phyloP scores from a whole-genome alignment of 2,888 invertebrate species.

The Macaria liturata region DNA sequence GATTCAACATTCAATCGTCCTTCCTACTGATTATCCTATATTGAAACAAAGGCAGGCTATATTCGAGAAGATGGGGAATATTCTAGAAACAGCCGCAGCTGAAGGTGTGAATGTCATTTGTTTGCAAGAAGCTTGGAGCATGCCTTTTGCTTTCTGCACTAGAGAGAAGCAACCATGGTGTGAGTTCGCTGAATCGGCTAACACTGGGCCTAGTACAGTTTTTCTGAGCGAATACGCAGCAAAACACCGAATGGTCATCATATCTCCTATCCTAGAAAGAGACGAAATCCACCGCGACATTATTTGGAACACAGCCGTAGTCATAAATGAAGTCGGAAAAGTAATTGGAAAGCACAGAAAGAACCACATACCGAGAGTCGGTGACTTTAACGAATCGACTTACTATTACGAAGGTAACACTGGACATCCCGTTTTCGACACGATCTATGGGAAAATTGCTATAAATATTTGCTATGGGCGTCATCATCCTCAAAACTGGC shows the following conservation, averaged over 20 bases:
- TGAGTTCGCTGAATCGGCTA: constrained; percentile 96
- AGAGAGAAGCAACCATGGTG: constrained; percentile 98
- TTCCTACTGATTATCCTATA: constrained; percentile 89
- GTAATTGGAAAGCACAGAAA: constrained; percentile 97
- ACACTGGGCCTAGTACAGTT: constrained; percentile 91
- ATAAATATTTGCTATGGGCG: constrained; percentile 99
- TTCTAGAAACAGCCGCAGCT: constrained; percentile 89
- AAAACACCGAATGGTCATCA: constrained; percentile 94
- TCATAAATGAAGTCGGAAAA: constrained; percentile 93
- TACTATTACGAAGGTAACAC: constrained; percentile 98
- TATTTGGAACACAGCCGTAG: constrained; percentile 97
- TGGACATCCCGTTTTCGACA: constrained; percentile 97
- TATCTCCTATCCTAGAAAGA: constrained; percentile 97
- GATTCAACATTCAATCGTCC: constrained; percentile 93
- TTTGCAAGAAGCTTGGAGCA: constrained; percentile 98
- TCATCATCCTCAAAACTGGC: constrained; percentile 99
- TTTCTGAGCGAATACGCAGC: constrained; percentile 90
- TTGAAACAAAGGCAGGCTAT: constrained; percentile 90
- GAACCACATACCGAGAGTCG: constrained; percentile 98
- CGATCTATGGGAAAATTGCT: constrained; percentile 93
- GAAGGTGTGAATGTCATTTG: constrained; percentile 95
- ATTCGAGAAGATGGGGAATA: constrained; percentile 87
- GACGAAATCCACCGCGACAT: constrained; percentile 93
- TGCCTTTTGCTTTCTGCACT: constrained; percentile 99
- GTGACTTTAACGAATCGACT: constrained; percentile 99